A percentile compares a stretch with the other conserved stretches of the same genome.
Evolutionary conservation across 92 coral and sea anemone genomes (phyloP).

Genomic region (Scolanthus callimorphus): DNA sequence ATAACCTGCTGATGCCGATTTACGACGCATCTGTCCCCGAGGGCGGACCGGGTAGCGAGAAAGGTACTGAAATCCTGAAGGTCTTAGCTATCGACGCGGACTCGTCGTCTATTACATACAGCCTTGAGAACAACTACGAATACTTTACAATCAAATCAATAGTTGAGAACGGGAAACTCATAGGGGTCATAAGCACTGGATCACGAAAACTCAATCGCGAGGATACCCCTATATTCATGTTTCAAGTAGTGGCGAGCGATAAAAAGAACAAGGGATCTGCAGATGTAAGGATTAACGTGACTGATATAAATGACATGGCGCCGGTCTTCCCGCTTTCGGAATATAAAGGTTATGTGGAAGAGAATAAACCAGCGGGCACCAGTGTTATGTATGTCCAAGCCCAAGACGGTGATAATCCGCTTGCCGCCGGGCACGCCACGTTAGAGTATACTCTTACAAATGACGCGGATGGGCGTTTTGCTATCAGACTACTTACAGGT

Average conservation of each 20-base stretch:
- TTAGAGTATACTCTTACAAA: slow-evolving; percentile 60
- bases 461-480: slow-evolving; percentile 52
- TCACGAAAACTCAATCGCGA: slow-evolving; percentile 63
- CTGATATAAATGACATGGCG: slow-evolving; percentile 66
- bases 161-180: background rate
- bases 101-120: slow-evolving; percentile 41
- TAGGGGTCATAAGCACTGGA: slow-evolving; percentile 66
- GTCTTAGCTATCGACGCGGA: slow-evolving; percentile 78
- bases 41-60: slow-evolving; percentile 25
- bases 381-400: slow-evolving; percentile 87
- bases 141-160: slow-evolving; percentile 44
- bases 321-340: slow-evolving; percentile 75
- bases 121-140: slow-evolving; percentile 37
- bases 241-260: slow-evolving; percentile 74
- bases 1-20: slow-evolving; percentile 11
- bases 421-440: slow-evolving; percentile 51
- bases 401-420: slow-evolving; percentile 62
- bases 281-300: slow-evolving; percentile 48
- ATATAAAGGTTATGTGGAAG: slow-evolving; percentile 76
- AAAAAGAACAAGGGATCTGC: slow-evolving; percentile 55
- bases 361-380: slow-evolving; percentile 46
- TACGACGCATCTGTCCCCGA: slow-evolving; percentile 54
- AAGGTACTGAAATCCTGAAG: slow-evolving; percentile 32
- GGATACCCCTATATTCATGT: slow-evolving; percentile 38
- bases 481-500: slow-evolving; percentile 57